A percentile compares a stretch with the other conserved stretches of the same genome.
These are phyloP conservation scores for Catharus ustulatus DNA, from an alignment of 2,797 vertebrate species.

Conservation along the genomic window DNA sequence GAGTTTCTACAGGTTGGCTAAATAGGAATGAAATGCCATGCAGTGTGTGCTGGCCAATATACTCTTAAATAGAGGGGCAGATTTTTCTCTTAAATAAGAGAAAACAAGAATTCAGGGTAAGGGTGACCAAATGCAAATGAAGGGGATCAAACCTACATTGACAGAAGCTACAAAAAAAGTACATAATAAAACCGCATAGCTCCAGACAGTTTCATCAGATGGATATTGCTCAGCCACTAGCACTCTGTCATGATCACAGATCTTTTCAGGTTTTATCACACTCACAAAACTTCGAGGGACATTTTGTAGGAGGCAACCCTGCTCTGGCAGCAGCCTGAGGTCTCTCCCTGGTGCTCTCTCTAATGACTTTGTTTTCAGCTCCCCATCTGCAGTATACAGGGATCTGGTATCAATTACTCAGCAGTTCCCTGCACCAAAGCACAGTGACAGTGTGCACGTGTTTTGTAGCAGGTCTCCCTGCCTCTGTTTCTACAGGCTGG, in stretches of 20 bases:
- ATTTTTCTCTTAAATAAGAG: neutral
- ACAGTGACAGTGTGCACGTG: rapidly evolving
- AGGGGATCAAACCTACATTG: neutral
- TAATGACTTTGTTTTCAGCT: no score
- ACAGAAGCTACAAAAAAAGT: neutral
- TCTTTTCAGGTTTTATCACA: rapidly evolving
- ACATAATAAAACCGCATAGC: neutral
- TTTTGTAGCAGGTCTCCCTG: neutral
- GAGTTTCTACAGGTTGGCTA: neutral
- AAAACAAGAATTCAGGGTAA: neutral
- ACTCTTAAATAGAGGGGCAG: neutral
- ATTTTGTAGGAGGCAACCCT: neutral
- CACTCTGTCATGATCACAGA: neutral
- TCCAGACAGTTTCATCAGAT: neutral
- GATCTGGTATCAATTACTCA: neutral
- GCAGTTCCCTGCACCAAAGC: rapidly evolving
- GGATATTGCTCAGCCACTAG: neutral
- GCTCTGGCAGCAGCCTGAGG: neutral
- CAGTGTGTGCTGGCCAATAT: no score
- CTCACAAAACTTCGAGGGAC: neutral
- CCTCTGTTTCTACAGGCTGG: neutral
- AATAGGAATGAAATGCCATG: neutral
- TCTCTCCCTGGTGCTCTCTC: neutral
- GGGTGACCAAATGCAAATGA: neutral
- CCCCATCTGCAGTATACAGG: no score